Percentiles rank a stretch among this genome's conserved stretches.
phyloP scores from a whole-genome alignment of 2,797 vertebrate genomes.

The Carduelis carduelis region DNA sequence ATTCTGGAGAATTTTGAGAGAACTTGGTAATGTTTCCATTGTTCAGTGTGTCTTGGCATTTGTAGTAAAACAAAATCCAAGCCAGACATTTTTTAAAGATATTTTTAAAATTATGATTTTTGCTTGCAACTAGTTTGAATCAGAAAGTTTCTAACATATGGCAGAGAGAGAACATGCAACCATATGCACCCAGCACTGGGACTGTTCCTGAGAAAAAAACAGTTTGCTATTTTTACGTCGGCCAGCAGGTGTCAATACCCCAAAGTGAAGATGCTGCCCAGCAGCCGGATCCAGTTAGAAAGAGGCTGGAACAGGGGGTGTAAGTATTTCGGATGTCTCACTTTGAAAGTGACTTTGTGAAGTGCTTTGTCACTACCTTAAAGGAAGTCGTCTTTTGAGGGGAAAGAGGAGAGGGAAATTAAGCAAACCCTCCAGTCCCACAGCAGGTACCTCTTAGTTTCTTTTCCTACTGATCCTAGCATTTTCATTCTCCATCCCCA shows the following conservation, averaged over 20 bases:
- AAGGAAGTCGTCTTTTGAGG: not conserved
- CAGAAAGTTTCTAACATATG: conserved; percentile 33
- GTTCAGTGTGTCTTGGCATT: not conserved
- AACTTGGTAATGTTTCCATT: not conserved
- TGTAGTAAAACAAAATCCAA: not conserved
- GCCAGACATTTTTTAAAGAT: not conserved
- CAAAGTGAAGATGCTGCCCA: not conserved
- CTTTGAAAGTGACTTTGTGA: not conserved
- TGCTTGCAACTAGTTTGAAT: not conserved
- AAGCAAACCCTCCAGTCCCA: not conserved
- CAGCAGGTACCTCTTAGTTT: not conserved
- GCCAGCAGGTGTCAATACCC: conserved; percentile 40
- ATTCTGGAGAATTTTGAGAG: not conserved
- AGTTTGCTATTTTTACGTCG: conserved; percentile 35
- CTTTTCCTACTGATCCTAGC: not conserved
- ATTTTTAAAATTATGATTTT: not conserved
- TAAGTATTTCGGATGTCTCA: not conserved
- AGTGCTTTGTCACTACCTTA: not conserved
- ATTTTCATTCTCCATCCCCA: not conserved
- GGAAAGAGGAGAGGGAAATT: not conserved
- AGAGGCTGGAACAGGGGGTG: not conserved
- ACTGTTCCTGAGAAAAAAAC: not conserved
- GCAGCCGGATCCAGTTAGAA: not conserved
- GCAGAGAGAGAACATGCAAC: not conserved
- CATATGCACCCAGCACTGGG: not conserved